A percentile compares a stretch with the other conserved stretches of the same genome.
These are phyloP conservation scores for Parochlus steinenii DNA, from an alignment of 2,888 invertebrate genomes.

Conservation along the genomic window DNA sequence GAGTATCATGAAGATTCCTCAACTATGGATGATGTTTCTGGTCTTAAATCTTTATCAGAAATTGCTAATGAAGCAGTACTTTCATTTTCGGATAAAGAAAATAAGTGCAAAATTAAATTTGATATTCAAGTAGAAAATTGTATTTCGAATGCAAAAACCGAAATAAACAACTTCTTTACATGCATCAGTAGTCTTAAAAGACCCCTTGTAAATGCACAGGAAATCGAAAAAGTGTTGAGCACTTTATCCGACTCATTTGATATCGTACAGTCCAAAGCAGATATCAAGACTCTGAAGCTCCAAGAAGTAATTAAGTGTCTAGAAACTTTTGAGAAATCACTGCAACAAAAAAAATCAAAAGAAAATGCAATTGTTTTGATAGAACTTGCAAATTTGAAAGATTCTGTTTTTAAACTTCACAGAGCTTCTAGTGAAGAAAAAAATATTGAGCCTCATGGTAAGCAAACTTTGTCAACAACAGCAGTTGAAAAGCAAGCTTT, in stretches of 20 bases:
- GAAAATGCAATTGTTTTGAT: neutral
- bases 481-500: too few species aligned
- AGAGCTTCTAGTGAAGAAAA: neutral
- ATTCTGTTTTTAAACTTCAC: neutral
- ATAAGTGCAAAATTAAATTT: too few species aligned
- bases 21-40: slow-evolving; percentile 35
- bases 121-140: too few species aligned
- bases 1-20: slow-evolving; percentile 34
- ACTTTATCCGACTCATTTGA: too few species aligned
- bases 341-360: neutral
- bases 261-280: too few species aligned
- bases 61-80: neutral
- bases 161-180: neutral
- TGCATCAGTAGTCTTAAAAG: neutral
- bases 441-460: neutral
- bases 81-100: too few species aligned
- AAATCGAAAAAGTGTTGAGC: slow-evolving; percentile 15
- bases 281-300: too few species aligned
- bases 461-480: neutral
- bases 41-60: slow-evolving; percentile 29
- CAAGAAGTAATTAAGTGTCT: neutral
- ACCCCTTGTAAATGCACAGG: slow-evolving; percentile 13
- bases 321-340: neutral
- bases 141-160: slow-evolving; percentile 11
- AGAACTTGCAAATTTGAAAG: neutral